phyloP scores from a whole-genome alignment of 30 jellyfish, hydroid and myxozoan genomes.

The Morbakka virulenta region DNA sequence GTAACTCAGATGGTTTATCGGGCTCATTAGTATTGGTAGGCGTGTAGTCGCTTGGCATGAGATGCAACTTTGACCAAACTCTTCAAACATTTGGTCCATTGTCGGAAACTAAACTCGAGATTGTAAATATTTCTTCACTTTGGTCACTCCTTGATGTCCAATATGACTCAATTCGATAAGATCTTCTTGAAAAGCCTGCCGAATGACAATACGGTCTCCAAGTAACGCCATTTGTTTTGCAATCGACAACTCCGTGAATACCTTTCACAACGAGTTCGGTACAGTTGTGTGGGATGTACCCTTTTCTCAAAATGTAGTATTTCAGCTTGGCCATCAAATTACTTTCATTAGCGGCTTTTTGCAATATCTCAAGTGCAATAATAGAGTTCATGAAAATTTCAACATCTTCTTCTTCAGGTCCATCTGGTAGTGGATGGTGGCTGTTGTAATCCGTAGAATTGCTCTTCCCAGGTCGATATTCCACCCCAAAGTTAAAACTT shows the following conservation, averaged over 20 bases:
- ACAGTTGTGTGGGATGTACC: slow-evolving; percentile 5
- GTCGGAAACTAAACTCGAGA: slow-evolving; percentile 4
- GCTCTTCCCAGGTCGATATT: not conserved
- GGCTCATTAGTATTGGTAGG: not conserved
- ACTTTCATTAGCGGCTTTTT: not conserved
- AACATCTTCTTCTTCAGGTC: not conserved
- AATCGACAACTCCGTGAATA: too few relatives aligned
- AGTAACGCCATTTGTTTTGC: not conserved
- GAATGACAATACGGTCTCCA: slow-evolving; percentile 1
- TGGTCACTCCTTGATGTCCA: slow-evolving; percentile 7
- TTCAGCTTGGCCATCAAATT: slow-evolving; percentile 5
- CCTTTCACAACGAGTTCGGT: slow-evolving; percentile 3
- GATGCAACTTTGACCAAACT: slow-evolving; percentile 1
- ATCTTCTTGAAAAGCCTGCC: slow-evolving; percentile 1
- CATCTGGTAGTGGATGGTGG: slow-evolving; percentile 5
- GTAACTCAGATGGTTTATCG: too few relatives aligned
- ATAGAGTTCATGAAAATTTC: not conserved
- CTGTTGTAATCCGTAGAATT: slow-evolving; percentile 3
- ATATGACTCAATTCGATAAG: not conserved
- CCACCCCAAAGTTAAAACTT: slow-evolving; percentile 5
- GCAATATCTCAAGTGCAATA: not conserved
- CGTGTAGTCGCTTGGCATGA: slow-evolving; percentile 6
- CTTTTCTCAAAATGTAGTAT: slow-evolving; percentile 7
- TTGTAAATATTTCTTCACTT: not conserved
- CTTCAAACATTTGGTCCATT: slow-evolving; percentile 9